phyloP scores from a whole-genome alignment of 2,888 invertebrate genomes.

The Lacanobia wlatinum region DNA sequence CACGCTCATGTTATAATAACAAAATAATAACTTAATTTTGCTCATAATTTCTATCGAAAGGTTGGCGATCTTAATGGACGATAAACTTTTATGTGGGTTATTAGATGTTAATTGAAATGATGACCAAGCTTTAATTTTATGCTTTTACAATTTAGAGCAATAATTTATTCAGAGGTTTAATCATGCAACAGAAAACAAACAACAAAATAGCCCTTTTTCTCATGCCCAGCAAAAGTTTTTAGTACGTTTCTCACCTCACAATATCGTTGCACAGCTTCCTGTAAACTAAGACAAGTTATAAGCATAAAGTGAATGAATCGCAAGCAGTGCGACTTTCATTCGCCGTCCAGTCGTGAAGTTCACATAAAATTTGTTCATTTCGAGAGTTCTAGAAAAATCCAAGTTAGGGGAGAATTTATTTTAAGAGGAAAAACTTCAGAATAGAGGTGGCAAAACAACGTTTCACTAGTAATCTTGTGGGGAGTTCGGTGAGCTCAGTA shows the following conservation, averaged over 20 bases:
- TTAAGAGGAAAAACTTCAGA: constrained; percentile 64
- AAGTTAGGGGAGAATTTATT: constrained; percentile 67
- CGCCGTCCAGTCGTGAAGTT: constrained; percentile 47
- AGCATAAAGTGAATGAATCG: constrained; percentile 45
- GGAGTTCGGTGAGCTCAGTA: constrained; percentile 23
- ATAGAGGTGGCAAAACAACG: constrained; percentile 52
- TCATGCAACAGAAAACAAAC: not conserved
- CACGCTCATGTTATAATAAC: not conserved
- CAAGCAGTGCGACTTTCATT: constrained; percentile 21
- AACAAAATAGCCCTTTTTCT: not conserved
- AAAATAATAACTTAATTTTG: constrained; percentile 5
- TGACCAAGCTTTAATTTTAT: constrained; percentile 1
- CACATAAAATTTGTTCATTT: constrained; percentile 61
- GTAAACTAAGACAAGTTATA: constrained; percentile 29
- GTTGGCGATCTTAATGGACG: not conserved
- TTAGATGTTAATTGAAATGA: constrained; percentile 5
- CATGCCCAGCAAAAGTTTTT: not conserved
- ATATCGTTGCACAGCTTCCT: constrained; percentile 1
- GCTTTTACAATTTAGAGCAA: not conserved
- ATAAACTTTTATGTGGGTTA: constrained; percentile 5
- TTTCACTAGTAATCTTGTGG: constrained; percentile 62
- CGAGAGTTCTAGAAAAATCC: constrained; percentile 41
- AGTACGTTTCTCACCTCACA: not conserved
- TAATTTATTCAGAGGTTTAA: not conserved
- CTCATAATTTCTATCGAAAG: not conserved